Evolutionary conservation across 2,888 invertebrate species (phyloP).

Genomic region (Platyscelio sp.): DNA sequence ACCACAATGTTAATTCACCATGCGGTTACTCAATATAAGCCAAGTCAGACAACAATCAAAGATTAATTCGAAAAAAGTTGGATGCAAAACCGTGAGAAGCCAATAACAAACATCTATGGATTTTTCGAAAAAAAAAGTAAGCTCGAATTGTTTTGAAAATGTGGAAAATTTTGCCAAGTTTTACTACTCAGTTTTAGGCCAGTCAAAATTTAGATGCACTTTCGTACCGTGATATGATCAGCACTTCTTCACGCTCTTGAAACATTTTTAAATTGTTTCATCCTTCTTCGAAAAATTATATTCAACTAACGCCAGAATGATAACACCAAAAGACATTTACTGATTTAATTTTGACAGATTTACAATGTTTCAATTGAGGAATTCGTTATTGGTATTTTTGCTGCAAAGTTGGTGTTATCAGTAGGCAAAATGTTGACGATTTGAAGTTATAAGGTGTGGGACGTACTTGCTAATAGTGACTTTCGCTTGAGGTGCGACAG

Average conservation of each 20-base stretch:
- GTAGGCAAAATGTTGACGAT: conserved; percentile 22
- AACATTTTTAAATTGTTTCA: conserved; percentile 1
- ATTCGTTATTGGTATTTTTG: conserved; percentile 5
- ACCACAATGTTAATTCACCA: conserved; percentile 76
- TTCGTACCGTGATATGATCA: too few species aligned
- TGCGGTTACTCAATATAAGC: conserved; percentile 84
- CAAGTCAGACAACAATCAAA: conserved; percentile 81
- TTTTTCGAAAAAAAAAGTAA: background rate
- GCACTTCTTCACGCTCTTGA: too few species aligned
- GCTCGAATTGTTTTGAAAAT: background rate
- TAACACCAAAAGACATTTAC: conserved; percentile 23
- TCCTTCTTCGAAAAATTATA: conserved; percentile 17
- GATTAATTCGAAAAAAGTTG: conserved; percentile 79
- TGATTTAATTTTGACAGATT: background rate
- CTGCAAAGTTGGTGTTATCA: conserved; percentile 45
- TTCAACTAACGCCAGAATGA: conserved; percentile 15
- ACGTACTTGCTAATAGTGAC: conserved; percentile 88
- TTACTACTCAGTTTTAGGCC: conserved; percentile 5
- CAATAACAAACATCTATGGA: conserved; percentile 70
- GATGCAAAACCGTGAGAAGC: conserved; percentile 79
- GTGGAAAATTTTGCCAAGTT: conserved; percentile 5
- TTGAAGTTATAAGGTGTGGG: conserved; percentile 64
- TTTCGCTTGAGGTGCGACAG: conserved; percentile 92
- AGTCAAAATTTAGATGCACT: conserved; percentile 23
- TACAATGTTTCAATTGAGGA: background rate